Evolutionary conservation across 2,113 vertebrate species (phyloP).

Genomic region (Plecotus auritus): DNA sequence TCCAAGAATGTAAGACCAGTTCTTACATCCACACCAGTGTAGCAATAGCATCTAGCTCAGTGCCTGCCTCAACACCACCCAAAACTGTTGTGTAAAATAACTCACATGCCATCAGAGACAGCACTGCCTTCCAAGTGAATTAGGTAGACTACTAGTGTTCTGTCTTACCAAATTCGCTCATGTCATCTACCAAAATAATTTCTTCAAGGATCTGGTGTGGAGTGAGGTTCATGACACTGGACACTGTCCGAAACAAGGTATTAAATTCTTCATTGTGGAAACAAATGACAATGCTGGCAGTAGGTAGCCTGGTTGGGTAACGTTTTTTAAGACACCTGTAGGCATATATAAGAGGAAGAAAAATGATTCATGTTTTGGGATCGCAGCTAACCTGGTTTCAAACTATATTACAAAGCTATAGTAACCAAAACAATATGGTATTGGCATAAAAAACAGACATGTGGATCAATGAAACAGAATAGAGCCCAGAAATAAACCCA

Average conservation of each 20-base stretch:
- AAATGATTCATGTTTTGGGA: neutral
- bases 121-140: neutral
- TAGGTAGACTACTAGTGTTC: neutral
- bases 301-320: constrained; percentile 83
- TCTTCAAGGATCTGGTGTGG: constrained; percentile 88
- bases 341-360: neutral
- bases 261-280: constrained; percentile 95
- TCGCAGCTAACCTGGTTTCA: neutral
- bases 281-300: constrained; percentile 92
- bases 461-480: too few species aligned
- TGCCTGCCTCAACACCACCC: accelerated
- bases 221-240: constrained; percentile 89
- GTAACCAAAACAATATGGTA: neutral
- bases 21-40: accelerated
- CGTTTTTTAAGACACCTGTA: constrained; percentile 84
- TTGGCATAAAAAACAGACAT: too few species aligned
- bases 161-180: constrained; percentile 88
- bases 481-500: neutral
- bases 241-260: constrained; percentile 89
- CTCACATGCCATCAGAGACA: neutral
- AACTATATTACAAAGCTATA: neutral
- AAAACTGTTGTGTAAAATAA: neutral
- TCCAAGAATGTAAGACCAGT: neutral
- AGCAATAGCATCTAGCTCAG: accelerated
- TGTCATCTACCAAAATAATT: constrained; percentile 94